Evolutionary conservation across 2,797 vertebrate species (phyloP).

Genomic region (Labeo calbasu): DNA sequence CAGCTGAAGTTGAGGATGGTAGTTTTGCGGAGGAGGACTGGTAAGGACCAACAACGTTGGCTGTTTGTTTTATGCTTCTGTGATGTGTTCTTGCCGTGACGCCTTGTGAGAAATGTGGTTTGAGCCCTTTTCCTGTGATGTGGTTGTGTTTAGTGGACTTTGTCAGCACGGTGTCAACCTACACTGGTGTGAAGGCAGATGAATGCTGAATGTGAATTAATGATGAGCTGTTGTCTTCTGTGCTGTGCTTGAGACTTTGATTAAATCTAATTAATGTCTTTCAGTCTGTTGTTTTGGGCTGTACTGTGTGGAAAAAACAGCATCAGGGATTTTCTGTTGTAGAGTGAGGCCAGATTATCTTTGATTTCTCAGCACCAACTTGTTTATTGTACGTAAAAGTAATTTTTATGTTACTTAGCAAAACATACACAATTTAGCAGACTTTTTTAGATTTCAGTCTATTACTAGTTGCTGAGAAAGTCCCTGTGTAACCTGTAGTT

Average conservation of each 20-base stretch:
- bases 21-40: slow-evolving; percentile 91
- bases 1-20: slow-evolving; percentile 92
- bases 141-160: slow-evolving; percentile 43
- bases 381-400: not conserved
- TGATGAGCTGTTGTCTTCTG: not conserved
- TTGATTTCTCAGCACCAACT: not conserved
- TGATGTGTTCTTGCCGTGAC: slow-evolving; percentile 71
- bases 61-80: slow-evolving; percentile 69
- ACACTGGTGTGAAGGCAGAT: not conserved
- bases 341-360: not conserved
- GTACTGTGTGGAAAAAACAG: not conserved
- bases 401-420: not conserved
- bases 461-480: not conserved
- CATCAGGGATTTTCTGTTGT: slow-evolving; percentile 9
- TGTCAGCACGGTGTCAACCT: slow-evolving; percentile 29
- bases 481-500: not conserved
- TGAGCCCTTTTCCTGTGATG: slow-evolving; percentile 37
- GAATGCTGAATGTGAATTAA: slow-evolving; percentile 4
- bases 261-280: not conserved
- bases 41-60: slow-evolving; percentile 82
- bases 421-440: not conserved
- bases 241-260: not conserved
- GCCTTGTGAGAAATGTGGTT: slow-evolving; percentile 71
- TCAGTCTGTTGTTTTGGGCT: not conserved
- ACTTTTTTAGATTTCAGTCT: not conserved